Conservation (phyloP, 2,888 invertebrate genomes). For the Drosophila phalerata region DNA sequence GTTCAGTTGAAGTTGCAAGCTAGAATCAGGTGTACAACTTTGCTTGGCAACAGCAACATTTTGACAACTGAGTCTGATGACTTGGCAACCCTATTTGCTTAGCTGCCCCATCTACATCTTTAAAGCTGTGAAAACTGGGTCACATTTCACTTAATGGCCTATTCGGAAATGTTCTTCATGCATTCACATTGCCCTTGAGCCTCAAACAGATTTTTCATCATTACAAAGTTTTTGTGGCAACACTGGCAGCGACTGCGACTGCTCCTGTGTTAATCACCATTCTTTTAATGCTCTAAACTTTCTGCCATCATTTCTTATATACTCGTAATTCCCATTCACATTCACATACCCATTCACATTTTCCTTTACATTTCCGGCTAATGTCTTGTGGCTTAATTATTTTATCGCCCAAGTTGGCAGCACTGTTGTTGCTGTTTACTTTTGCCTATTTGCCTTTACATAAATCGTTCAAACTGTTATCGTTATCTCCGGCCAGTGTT, state of each 20-base stretch:
- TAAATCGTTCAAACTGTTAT: slow-evolving; percentile 75
- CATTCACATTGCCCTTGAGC: slow-evolving; percentile 10
- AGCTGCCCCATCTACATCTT: slow-evolving; percentile 12
- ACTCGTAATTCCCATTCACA: slow-evolving; percentile 3
- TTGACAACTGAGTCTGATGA: slow-evolving; percentile 58
- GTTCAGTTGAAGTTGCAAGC: slow-evolving; percentile 51
- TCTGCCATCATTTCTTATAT: slow-evolving; percentile 33
- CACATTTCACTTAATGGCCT: slow-evolving; percentile 57
- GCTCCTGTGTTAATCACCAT: slow-evolving; percentile 50
- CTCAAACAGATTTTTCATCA: slow-evolving; percentile 41
- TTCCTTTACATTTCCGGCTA: slow-evolving; percentile 8
- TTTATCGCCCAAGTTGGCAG: slow-evolving; percentile 68
- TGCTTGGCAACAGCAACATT: slow-evolving; percentile 8
- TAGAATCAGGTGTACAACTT: slow-evolving; percentile 17
- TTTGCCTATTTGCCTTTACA: slow-evolving; percentile 59
- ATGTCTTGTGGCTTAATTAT: slow-evolving; percentile 62
- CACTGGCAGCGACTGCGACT: slow-evolving; percentile 13
- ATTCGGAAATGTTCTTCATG: slow-evolving; percentile 28
- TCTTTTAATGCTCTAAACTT: slow-evolving; percentile 42
- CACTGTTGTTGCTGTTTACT: slow-evolving; percentile 28
- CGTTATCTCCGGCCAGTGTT: slow-evolving; percentile 60
- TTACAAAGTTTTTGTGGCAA: slow-evolving; percentile 57
- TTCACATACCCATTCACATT: background rate
- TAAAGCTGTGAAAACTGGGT: slow-evolving; percentile 45
- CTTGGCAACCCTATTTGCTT: slow-evolving; percentile 37